A percentile compares a stretch with the other conserved stretches of the same genome.
phyloP scores from a whole-genome alignment of 2,888 invertebrate species.

The Epistrophella euchroma region DNA sequence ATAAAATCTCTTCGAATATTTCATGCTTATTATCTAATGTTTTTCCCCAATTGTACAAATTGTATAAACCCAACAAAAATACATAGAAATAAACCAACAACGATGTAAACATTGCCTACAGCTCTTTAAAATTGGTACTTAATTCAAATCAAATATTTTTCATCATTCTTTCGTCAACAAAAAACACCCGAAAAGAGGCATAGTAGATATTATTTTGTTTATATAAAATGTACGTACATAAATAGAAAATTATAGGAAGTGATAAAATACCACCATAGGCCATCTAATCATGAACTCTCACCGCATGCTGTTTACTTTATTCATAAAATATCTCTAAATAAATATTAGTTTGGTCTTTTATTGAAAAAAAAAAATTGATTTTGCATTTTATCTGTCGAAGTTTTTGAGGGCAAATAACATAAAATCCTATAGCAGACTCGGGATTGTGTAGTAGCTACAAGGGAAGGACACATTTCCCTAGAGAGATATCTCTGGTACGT shows the following conservation, averaged over 20 bases:
- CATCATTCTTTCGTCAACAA: neutral
- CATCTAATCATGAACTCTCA: neutral
- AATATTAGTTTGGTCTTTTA: slow-evolving; percentile 22
- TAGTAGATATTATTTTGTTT: no score
- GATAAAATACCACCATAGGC: neutral
- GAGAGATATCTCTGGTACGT: neutral
- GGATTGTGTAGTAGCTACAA: neutral
- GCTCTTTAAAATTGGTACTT: neutral
- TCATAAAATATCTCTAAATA: slow-evolving; percentile 29
- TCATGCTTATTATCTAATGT: neutral
- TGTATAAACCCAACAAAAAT: neutral
- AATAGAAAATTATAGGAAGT: neutral
- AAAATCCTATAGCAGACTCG: neutral
- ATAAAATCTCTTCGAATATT: neutral
- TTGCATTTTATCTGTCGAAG: slow-evolving; percentile 1
- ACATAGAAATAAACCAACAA: neutral
- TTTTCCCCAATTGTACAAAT: neutral
- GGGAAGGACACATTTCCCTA: neutral
- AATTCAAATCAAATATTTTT: slow-evolving; percentile 2
- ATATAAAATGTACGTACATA: no score
- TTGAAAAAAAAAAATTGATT: slow-evolving; percentile 5
- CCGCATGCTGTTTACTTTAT: slow-evolving; percentile 14
- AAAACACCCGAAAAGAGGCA: no score
- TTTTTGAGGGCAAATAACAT: neutral
- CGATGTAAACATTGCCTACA: slow-evolving; percentile 1